phyloP scores from a whole-genome alignment of 2,797 vertebrate genomes.

The Naso thynnoides region DNA sequence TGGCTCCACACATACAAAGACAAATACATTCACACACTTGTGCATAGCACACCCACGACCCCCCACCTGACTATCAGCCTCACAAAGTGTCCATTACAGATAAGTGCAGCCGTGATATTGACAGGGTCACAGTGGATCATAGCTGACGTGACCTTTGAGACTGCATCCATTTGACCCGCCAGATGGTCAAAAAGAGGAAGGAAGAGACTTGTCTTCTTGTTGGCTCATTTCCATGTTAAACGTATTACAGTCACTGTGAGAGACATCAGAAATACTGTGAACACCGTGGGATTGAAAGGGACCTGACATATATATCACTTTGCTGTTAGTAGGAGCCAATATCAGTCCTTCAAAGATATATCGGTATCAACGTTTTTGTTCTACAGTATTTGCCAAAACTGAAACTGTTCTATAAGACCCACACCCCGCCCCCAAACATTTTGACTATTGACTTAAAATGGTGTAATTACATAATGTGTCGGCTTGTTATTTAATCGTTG shows the following conservation, averaged over 20 bases:
- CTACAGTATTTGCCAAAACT: no score
- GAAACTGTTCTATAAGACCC: no score
- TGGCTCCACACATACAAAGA: constrained; percentile 34
- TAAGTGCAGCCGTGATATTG: constrained; percentile 73
- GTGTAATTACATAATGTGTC: no score
- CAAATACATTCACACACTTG: constrained; percentile 25
- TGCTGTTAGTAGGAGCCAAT: no score
- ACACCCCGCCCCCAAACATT: no score
- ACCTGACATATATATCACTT: no score
- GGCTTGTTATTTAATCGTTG: no score
- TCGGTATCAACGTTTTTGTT: no score
- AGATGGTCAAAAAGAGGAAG: constrained; percentile 60
- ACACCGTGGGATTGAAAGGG: not conserved
- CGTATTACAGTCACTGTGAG: constrained; percentile 3
- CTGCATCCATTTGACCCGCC: constrained; percentile 47
- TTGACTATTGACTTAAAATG: no score
- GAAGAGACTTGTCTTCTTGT: not conserved
- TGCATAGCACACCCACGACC: not conserved
- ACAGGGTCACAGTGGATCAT: constrained; percentile 61
- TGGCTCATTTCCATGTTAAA: not conserved
- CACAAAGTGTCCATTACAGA: constrained; percentile 72
- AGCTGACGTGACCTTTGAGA: constrained; percentile 65
- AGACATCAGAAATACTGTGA: not conserved
- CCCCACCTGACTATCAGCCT: constrained; percentile 38
- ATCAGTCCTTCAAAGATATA: no score